Percentiles rank a stretch among this genome's conserved stretches.
Conservation (phyloP, 2,888 invertebrate species). For the Drosophila macrothrix region DNA sequence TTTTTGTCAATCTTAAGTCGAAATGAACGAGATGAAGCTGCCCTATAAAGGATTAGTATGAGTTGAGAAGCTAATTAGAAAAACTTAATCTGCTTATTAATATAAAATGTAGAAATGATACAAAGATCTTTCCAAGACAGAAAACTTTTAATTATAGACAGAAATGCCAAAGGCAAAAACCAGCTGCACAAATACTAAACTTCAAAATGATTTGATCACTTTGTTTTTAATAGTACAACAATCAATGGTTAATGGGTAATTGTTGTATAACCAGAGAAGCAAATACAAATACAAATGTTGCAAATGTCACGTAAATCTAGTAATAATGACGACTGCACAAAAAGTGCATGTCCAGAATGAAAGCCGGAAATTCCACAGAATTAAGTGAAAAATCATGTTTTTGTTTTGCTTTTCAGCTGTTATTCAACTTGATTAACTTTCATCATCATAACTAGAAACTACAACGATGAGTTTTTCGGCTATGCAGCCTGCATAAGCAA, state of each 20-base stretch:
- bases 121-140: background rate
- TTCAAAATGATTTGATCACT: background rate
- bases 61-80: background rate
- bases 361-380: constrained; percentile 13
- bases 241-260: background rate
- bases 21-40: background rate
- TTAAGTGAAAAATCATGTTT: constrained; percentile 38
- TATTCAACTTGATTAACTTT: constrained; percentile 14
- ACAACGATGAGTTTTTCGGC: background rate
- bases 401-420: background rate
- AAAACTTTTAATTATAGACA: background rate
- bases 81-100: background rate
- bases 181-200: background rate
- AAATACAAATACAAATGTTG: background rate
- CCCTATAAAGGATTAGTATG: background rate
- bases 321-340: background rate
- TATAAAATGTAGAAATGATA: background rate
- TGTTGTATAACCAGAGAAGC: background rate
- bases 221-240: background rate
- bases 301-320: constrained; percentile 28
- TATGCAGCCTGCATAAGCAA: background rate
- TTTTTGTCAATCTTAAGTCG: background rate
- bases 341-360: background rate
- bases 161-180: background rate
- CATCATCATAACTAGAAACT: background rate